Percentiles rank a stretch among this genome's conserved stretches.
Conservation (phyloP, 2,888 invertebrate genomes). For the Tryphoninae sp. region DNA sequence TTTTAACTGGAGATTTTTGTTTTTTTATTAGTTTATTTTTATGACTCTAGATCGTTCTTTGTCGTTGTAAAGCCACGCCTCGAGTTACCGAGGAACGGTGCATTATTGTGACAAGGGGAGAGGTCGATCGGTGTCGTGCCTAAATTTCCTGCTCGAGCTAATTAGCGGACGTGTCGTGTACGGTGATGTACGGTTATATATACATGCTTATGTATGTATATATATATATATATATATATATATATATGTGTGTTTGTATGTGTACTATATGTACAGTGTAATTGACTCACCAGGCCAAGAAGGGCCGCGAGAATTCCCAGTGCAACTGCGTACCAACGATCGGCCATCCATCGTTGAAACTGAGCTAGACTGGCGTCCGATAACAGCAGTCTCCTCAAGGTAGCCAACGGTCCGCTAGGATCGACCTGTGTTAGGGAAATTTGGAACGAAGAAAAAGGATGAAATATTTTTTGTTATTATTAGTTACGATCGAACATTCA, state of each 20-base stretch:
- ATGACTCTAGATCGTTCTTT: too few species aligned
- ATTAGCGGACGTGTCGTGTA: conserved; percentile 48
- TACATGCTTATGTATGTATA: not conserved
- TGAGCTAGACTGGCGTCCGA: conserved; percentile 94
- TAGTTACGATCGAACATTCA: not conserved
- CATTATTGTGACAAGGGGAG: conserved; percentile 26
- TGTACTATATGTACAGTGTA: conserved; percentile 2
- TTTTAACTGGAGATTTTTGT: too few species aligned
- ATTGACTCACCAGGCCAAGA: conserved; percentile 88
- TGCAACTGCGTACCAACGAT: conserved; percentile 94
- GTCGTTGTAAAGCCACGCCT: too few species aligned
- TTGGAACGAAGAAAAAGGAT: conserved; percentile 29
- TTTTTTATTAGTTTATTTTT: too few species aligned
- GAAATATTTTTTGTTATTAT: conserved; percentile 4
- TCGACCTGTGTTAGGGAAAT: conserved; percentile 82
- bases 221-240: not conserved
- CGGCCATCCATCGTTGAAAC: conserved; percentile 91
- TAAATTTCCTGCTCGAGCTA: conserved; percentile 54
- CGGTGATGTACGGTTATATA: not conserved
- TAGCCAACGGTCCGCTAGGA: conserved; percentile 95
- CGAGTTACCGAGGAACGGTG: not conserved
- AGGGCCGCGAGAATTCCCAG: conserved; percentile 87
- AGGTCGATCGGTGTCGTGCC: not conserved
- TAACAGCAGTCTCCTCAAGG: conserved; percentile 90
- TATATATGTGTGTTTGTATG: not conserved